Evolutionary conservation across 2,888 invertebrate species (phyloP), one percentile per base, ranked within the genome.

Genomic region (Sialis fuliginosa): DNA sequence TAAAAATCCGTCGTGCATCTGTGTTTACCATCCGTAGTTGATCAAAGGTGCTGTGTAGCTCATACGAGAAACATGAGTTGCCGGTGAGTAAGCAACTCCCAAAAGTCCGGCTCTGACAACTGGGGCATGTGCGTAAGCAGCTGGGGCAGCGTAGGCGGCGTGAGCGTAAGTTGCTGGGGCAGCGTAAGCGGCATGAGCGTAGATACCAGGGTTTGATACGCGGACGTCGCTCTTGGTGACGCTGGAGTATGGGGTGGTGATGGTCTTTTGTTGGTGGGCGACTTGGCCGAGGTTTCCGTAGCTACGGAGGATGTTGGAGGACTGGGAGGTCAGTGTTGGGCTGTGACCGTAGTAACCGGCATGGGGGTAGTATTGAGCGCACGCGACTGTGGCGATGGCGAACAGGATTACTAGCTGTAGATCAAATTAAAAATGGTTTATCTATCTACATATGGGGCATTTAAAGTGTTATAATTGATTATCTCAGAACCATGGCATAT

Each of bases 191-290:
- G 51, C 49, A 44, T 49, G 50, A 8, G 48, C 46, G 42, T 52
- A 50, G 6, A 70, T 50, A 10, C 75, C 75, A 9, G 77, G 77
- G 63, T 78, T 81, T 64, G 75, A 77, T 22, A 81, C 75, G n/a
- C 81, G 73, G 33, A 80, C 73, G 57, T 81, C 79, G 22, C 77
- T 67, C 58, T 81, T 81, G 57, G 77, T 75, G 40, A 78, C 78
- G 58, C 77, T 79, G 44, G 79, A 80, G 68, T 74, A 81, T 6
- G 82, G 81, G 2, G 81, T 81, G 60, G 79, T 77, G 54, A 81
- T 72, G 50, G 77, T 72, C 60, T 81, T 82, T n/a, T 75, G 70
- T 63, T 76, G 77, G 42, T 79, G 78, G n/a, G 81, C 79, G 48
- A 78, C 69, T 69, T 75, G 75, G 51, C 79, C 80, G 52, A 81